These are phyloP conservation scores for Solea senegalensis DNA, from an alignment of 2,113 vertebrate genomes.

Conservation along the genomic window DNA sequence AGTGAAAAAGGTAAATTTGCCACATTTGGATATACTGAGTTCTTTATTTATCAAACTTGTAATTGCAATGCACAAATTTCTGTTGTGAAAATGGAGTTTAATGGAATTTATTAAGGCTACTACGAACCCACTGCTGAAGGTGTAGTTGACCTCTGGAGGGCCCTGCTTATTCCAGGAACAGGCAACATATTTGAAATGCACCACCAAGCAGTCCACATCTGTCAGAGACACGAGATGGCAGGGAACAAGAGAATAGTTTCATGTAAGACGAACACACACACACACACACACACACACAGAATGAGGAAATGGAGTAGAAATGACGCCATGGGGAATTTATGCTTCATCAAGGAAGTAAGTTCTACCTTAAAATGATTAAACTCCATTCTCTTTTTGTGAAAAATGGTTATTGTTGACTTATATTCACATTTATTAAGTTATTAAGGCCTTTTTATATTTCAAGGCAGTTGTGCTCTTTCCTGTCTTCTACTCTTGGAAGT, in stretches of 20 bases:
- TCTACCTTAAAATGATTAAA: fast-evolving
- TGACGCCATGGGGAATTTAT: slow-evolving; percentile 40
- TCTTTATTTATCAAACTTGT: neutral
- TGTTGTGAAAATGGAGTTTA: neutral
- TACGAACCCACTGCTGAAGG: slow-evolving; percentile 54
- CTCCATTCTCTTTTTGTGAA: neutral
- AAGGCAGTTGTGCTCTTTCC: neutral
- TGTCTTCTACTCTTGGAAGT: neutral
- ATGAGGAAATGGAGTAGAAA: slow-evolving; percentile 8
- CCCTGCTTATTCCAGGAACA: slow-evolving; percentile 51
- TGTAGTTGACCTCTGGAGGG: slow-evolving; percentile 53
- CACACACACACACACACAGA: neutral
- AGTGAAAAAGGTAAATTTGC: neutral
- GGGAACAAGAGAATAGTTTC: neutral
- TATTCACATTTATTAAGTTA: neutral
- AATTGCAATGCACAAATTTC: neutral
- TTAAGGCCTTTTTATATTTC: neutral
- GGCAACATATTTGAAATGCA: slow-evolving; percentile 45
- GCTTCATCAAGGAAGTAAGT: neutral
- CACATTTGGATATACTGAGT: neutral
- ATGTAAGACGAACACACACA: neutral
- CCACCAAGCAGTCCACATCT: slow-evolving; percentile 59
- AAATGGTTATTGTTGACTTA: neutral
- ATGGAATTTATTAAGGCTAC: neutral
- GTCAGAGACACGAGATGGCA: slow-evolving; percentile 20